Evolutionary conservation across 2,797 vertebrate genomes (phyloP).

Genomic region (Enteromius viviparus): DNA sequence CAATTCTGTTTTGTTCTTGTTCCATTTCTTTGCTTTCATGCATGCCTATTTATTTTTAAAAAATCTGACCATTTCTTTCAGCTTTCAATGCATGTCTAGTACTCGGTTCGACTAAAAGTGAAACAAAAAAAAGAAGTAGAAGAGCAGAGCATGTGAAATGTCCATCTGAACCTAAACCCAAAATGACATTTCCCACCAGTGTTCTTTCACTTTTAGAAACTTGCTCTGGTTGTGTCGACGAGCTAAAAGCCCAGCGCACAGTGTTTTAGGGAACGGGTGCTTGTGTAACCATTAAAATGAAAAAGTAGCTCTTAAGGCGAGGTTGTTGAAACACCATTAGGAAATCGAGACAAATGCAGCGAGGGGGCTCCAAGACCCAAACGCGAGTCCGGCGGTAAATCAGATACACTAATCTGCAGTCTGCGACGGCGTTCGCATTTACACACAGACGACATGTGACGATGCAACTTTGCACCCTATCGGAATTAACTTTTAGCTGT

Average conservation of each 20-base stretch:
- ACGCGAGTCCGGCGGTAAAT: constrained; percentile 74
- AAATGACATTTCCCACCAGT: background rate
- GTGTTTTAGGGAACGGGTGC: constrained; percentile 58
- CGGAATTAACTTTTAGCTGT: background rate
- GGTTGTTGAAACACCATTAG: constrained; percentile 84
- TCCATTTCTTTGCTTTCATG: background rate
- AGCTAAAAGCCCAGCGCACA: constrained; percentile 33
- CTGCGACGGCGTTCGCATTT: background rate
- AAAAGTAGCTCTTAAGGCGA: constrained; percentile 75
- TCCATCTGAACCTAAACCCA: background rate
- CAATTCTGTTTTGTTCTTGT: background rate
- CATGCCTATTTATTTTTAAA: background rate
- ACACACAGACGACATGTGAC: constrained; percentile 31
- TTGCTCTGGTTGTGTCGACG: constrained; percentile 16
- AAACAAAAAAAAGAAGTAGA: background rate
- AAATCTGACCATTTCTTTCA: background rate
- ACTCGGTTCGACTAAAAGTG: background rate
- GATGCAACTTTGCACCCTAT: background rate
- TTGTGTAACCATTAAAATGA: constrained; percentile 83
- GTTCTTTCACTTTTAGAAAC: constrained; percentile 1
- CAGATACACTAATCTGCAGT: constrained; percentile 76
- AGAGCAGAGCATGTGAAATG: background rate
- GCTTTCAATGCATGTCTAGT: background rate
- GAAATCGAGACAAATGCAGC: constrained; percentile 83
- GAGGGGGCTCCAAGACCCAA: constrained; percentile 69